A percentile compares a stretch with the other conserved stretches of the same genome.
phyloP scores from a whole-genome alignment of 30 jellyfish, hydroid and myxozoan genomes.

The Turritopsis rubra region DNA sequence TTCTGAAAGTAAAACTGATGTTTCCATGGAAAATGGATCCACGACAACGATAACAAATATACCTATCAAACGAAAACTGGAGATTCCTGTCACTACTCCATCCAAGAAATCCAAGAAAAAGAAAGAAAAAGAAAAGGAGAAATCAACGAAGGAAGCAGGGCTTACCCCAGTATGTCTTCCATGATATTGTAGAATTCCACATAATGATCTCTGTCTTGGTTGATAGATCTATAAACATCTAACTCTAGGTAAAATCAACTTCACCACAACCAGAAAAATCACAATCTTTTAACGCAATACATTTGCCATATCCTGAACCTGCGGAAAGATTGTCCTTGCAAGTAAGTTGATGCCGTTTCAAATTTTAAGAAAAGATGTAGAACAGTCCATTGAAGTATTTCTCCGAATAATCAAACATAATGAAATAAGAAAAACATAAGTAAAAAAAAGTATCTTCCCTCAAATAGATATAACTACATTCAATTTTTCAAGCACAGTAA shows the following conservation, averaged over 20 bases:
- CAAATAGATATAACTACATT: too few species aligned
- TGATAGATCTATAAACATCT: too few species aligned
- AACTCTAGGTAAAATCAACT: neutral
- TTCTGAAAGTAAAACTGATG: neutral
- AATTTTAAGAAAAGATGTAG: neutral
- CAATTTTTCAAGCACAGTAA: too few species aligned
- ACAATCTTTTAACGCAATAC: neutral
- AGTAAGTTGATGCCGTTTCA: neutral
- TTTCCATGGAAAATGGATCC: neutral
- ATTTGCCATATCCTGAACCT: conserved; percentile 13
- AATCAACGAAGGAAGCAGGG: conserved; percentile 13
- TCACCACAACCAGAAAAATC: neutral
- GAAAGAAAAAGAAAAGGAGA: conserved; percentile 50
- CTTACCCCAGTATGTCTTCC: neutral
- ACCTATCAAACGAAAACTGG: conserved; percentile 48
- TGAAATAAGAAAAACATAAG: too few species aligned
- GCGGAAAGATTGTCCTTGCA: neutral
- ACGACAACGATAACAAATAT: conserved; percentile 29
- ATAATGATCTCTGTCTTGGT: too few species aligned
- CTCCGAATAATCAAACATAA: too few species aligned
- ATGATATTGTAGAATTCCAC: too few species aligned
- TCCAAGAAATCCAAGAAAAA: conserved; percentile 56
- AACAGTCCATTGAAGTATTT: neutral
- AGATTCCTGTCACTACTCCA: conserved; percentile 33
- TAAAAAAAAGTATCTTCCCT: too few species aligned